Evolutionary conservation across 2,113 vertebrate species (phyloP).

Genomic region (Oreochromis spilurus): DNA sequence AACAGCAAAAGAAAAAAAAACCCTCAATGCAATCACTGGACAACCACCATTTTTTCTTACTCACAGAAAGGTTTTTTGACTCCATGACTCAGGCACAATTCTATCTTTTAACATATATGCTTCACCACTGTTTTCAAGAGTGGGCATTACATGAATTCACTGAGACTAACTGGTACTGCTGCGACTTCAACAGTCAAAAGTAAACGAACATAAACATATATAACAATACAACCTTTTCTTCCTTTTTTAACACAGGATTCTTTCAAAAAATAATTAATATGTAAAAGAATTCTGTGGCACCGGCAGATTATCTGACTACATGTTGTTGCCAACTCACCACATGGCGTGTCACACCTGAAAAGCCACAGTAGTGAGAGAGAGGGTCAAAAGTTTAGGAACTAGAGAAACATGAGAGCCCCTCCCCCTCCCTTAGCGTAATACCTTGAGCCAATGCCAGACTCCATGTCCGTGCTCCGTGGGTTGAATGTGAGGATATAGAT

Average conservation of each 20-base stretch:
- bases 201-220: background rate
- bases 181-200: background rate
- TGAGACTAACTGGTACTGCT: background rate
- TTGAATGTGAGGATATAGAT: conserved; percentile 24
- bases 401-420: background rate
- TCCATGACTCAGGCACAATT: background rate
- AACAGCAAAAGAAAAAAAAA: background rate
- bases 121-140: background rate
- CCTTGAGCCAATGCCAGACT: conserved; percentile 22
- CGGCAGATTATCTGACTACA: background rate
- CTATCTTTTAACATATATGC: background rate
- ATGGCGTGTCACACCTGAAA: background rate
- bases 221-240: accelerated
- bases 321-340: background rate
- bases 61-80: background rate
- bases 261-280: background rate
- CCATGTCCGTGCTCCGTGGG: conserved; percentile 22
- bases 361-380: background rate
- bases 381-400: conserved; percentile 7
- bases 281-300: background rate
- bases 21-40: background rate
- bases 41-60: background rate
- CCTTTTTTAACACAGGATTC: background rate
- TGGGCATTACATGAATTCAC: background rate
- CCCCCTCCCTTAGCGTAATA: background rate